Conservation (phyloP, 1,140 invertebrate genomes). For the Neotoxoptera formosana region DNA sequence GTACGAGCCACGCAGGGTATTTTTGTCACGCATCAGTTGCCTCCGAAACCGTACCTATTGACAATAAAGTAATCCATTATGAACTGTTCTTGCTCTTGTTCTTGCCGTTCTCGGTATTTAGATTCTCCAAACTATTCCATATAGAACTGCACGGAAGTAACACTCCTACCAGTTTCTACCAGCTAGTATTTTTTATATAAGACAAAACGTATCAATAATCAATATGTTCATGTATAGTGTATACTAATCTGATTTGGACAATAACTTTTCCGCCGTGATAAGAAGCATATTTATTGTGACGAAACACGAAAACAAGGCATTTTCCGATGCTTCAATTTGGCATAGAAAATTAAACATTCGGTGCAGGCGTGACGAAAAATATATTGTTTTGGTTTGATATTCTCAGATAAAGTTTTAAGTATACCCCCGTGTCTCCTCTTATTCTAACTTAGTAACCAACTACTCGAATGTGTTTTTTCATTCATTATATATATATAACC, state of each 20-base stretch:
- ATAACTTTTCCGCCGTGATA: not conserved
- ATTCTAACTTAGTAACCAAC: not conserved
- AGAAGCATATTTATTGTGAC: not conserved
- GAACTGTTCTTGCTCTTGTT: not conserved
- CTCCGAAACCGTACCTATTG: not conserved
- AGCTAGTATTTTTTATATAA: not conserved
- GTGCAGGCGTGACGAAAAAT: not conserved
- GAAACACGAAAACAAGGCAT: not conserved
- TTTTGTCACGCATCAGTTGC: too few relatives aligned
- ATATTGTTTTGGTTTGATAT: not conserved
- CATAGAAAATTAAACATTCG: not conserved
- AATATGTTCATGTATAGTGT: not conserved
- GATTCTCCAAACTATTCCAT: not conserved
- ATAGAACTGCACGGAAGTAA: not conserved
- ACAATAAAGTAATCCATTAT: not conserved
- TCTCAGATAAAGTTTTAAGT: not conserved
- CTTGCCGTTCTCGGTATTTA: not conserved
- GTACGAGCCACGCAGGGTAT: too few relatives aligned
- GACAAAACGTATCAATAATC: not conserved
- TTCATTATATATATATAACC: not conserved
- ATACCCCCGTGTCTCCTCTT: not conserved
- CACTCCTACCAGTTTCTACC: not conserved
- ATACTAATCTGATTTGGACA: not conserved
- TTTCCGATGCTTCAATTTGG: not conserved
- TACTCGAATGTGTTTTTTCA: not conserved